A percentile compares a stretch with the other conserved stretches of the same genome.
These are phyloP conservation scores for Theocolax elegans DNA, from an alignment of 1,140 invertebrate genomes.

Conservation along the genomic window DNA sequence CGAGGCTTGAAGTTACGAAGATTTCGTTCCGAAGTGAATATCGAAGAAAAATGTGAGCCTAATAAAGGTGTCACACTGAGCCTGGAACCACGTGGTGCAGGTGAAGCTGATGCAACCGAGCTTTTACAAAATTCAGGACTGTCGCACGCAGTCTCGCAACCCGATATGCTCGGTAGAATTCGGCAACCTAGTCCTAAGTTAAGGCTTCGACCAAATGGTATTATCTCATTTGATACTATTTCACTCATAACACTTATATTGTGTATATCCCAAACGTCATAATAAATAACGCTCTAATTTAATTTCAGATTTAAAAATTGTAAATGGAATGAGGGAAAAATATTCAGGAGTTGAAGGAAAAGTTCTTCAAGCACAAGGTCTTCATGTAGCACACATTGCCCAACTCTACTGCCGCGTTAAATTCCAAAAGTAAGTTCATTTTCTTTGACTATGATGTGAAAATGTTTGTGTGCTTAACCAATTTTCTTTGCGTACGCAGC, in stretches of 20 bases:
- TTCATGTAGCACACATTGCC: conserved; percentile 61
- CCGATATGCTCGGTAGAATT: conserved; percentile 59
- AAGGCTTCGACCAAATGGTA: conserved; percentile 54
- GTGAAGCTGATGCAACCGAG: conserved; percentile 63
- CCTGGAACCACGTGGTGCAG: conserved; percentile 60
- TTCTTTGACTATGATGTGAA: no score
- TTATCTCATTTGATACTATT: background rate
- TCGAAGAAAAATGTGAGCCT: conserved; percentile 58
- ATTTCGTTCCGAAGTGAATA: conserved; percentile 66
- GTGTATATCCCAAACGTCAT: background rate
- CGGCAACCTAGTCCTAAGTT: conserved; percentile 56
- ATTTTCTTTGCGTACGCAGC: conserved; percentile 8
- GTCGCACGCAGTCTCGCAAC: conserved; percentile 64
- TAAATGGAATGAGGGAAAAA: conserved; percentile 56
- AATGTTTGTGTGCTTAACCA: no score
- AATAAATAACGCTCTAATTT: background rate
- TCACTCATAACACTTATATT: background rate
- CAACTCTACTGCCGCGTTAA: conserved; percentile 62
- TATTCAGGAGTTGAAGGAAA: conserved; percentile 63
- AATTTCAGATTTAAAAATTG: conserved; percentile 54
- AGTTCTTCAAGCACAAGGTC: conserved; percentile 63
- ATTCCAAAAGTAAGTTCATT: conserved; percentile 54
- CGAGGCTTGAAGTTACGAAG: conserved; percentile 61
- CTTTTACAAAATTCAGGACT: conserved; percentile 58
- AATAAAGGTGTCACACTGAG: conserved; percentile 56